Evolutionary conservation across 2,797 vertebrate genomes (phyloP).

Genomic region (Aeoliscus strigatus): DNA sequence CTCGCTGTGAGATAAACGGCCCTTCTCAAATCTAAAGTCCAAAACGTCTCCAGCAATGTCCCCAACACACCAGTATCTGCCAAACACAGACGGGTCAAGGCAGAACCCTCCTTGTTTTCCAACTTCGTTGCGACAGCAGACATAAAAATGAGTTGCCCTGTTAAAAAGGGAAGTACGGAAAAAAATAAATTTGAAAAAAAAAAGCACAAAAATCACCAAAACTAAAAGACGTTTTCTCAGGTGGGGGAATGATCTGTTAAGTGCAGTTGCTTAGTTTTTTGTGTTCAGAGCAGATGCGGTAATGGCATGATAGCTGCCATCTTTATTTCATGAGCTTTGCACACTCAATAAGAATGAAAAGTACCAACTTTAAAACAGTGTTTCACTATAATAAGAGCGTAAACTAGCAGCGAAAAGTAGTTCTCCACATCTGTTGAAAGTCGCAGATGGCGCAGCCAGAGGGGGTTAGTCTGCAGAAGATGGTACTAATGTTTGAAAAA

Average conservation of each 20-base stretch:
- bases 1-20: slow-evolving; percentile 16
- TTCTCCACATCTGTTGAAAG: no score
- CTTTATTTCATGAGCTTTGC: background rate
- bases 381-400: no score
- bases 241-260: slow-evolving; percentile 56
- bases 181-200: slow-evolving; percentile 8
- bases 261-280: slow-evolving; percentile 62
- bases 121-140: slow-evolving; percentile 76
- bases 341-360: background rate
- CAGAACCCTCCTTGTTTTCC: slow-evolving; percentile 24
- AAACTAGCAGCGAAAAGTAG: no score
- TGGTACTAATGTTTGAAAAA: no score
- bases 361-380: no score
- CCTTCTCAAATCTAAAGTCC: slow-evolving; percentile 14
- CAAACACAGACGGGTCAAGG: slow-evolving; percentile 28
- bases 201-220: no score
- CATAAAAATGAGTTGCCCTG: slow-evolving; percentile 89
- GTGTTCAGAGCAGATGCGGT: no score
- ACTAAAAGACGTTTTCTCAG: slow-evolving; percentile 29
- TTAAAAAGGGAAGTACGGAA: slow-evolving; percentile 71
- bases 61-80: slow-evolving; percentile 18
- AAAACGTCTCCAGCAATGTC: slow-evolving; percentile 21
- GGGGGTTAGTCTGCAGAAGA: no score
- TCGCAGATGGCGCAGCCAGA: no score
- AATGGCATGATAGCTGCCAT: no score